Conservation (phyloP, 2,113 vertebrate genomes). For the Pituophis catenifer region DNA sequence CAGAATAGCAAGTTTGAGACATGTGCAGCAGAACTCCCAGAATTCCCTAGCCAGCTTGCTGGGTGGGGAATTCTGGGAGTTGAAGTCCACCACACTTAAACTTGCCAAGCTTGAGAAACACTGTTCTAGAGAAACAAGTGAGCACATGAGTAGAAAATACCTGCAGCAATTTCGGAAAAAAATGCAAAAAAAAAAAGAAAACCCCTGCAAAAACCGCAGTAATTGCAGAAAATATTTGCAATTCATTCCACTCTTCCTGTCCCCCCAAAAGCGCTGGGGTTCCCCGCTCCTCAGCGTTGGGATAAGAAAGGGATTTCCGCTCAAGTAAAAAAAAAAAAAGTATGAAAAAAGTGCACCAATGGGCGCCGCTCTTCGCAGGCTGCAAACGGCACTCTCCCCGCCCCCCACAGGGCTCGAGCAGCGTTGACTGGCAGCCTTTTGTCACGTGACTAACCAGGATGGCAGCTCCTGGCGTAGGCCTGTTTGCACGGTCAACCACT, state of each 20-base stretch:
- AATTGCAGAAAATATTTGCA: not conserved
- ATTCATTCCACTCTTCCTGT: not conserved
- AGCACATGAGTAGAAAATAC: not conserved
- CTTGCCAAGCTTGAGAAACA: not conserved
- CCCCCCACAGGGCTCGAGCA: not conserved
- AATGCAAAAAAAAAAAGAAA: not conserved
- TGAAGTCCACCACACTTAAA: not conserved
- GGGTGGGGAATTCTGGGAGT: not conserved
- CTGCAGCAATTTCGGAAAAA: not conserved
- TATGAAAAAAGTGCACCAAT: not conserved
- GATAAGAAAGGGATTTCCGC: not conserved
- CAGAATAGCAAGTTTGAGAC: not conserved
- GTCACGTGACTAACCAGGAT: constrained; percentile 53
- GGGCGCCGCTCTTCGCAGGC: not conserved
- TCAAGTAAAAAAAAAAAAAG: not conserved
- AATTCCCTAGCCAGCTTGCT: not conserved
- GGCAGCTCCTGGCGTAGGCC: constrained; percentile 25
- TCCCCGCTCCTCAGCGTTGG: not conserved
- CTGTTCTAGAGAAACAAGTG: not conserved
- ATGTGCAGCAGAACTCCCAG: not conserved
- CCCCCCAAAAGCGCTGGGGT: not conserved
- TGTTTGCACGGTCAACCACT: not conserved
- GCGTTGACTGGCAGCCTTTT: not conserved
- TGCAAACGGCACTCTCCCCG: not conserved
- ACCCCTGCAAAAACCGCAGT: not conserved